These are phyloP conservation scores for Brachypalpus laphriformis DNA, from an alignment of 2,888 invertebrate species.

Conservation along the genomic window DNA sequence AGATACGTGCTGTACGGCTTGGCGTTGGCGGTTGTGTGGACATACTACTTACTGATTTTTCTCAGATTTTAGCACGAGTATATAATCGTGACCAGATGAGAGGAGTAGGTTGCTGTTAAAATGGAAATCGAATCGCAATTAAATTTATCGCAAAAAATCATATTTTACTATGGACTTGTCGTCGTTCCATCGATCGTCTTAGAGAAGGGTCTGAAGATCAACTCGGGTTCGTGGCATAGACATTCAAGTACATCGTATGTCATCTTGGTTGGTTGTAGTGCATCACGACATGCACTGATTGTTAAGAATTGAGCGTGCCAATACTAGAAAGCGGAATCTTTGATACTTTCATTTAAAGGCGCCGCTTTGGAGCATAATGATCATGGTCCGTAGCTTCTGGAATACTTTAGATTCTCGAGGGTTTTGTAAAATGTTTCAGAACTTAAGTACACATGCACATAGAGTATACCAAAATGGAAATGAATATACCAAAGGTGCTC, in stretches of 20 bases:
- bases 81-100: slow-evolving; percentile 55
- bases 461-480: too few relatives aligned
- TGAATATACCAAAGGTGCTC: too few relatives aligned
- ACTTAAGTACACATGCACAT: background rate
- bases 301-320: background rate
- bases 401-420: background rate
- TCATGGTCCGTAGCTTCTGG: background rate
- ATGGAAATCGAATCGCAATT: background rate
- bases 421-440: background rate
- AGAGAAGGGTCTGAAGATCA: slow-evolving; percentile 7
- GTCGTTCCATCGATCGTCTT: background rate
- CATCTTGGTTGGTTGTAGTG: slow-evolving; percentile 8
- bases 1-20: background rate
- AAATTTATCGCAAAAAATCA: slow-evolving; percentile 6
- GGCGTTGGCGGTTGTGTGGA: slow-evolving; percentile 12
- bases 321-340: background rate
- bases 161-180: background rate
- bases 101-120: slow-evolving; percentile 15
- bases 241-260: background rate
- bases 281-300: slow-evolving; percentile 10
- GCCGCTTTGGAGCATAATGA: background rate
- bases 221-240: background rate
- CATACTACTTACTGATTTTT: background rate
- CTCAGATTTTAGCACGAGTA: slow-evolving; percentile 35
- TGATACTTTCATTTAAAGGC: background rate